phyloP scores from a whole-genome alignment of 2,797 vertebrate genomes.

The Monodelphis domestica region DNA sequence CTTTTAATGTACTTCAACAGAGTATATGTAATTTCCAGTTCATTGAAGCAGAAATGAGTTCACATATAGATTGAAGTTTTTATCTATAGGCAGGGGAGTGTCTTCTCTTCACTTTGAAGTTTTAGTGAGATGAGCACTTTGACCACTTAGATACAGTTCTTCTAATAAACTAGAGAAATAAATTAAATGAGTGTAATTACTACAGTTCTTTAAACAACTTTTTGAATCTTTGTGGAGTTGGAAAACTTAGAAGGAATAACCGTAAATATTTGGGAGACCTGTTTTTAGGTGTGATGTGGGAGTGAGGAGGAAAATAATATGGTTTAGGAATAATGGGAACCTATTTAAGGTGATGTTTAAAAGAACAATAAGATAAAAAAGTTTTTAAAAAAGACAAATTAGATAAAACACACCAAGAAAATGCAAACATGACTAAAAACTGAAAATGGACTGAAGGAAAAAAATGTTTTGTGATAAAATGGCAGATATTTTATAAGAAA shows the following conservation, averaged over 20 bases:
- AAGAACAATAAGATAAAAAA: not conserved
- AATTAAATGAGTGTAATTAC: constrained; percentile 51
- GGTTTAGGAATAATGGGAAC: not conserved
- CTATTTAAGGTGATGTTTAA: not conserved
- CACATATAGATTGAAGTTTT: constrained; percentile 55
- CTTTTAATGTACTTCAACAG: constrained; percentile 58
- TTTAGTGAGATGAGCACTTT: constrained; percentile 56
- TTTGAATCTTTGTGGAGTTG: constrained; percentile 23
- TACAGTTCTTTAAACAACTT: constrained; percentile 53
- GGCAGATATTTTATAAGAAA: not conserved
- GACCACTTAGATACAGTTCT: constrained; percentile 34
- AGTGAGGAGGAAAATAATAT: not conserved
- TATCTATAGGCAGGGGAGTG: constrained; percentile 37
- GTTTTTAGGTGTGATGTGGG: not conserved
- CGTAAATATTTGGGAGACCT: not conserved
- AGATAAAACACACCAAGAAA: not conserved
- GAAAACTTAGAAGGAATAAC: not conserved
- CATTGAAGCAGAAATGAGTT: constrained; percentile 57
- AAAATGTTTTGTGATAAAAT: not conserved
- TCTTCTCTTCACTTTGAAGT: constrained; percentile 56
- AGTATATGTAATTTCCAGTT: constrained; percentile 53
- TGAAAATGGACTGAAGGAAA: not conserved
- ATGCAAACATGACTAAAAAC: not conserved
- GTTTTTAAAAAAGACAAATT: too few relatives aligned
- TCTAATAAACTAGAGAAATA: constrained; percentile 50